These are phyloP conservation scores for Betta splendens DNA, from an alignment of 2,797 vertebrate genomes.

Conservation along the genomic window DNA sequence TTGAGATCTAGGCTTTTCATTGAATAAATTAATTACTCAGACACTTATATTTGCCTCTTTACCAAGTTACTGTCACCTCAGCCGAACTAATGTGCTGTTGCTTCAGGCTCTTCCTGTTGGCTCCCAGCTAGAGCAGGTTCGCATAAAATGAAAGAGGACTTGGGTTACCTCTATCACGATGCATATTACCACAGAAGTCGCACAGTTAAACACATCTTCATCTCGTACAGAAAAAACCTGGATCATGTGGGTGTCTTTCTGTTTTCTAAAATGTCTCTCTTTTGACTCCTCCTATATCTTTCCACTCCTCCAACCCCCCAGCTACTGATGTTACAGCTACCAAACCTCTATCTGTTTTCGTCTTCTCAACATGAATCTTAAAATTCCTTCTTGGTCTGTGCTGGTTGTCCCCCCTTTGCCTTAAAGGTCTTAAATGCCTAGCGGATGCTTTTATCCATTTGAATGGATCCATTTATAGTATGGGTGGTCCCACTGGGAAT, in stretches of 20 bases:
- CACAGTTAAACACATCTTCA: slow-evolving; percentile 29
- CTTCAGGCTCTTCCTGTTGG: slow-evolving; percentile 57
- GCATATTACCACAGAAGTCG: slow-evolving; percentile 58
- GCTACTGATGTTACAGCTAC: neutral
- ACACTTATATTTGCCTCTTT: too few species aligned
- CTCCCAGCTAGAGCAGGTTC: slow-evolving; percentile 47
- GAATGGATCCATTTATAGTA: slow-evolving; percentile 65
- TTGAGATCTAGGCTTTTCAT: too few species aligned
- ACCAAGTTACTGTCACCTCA: slow-evolving; percentile 8
- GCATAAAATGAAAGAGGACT: slow-evolving; percentile 56
- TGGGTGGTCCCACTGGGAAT: slow-evolving; percentile 67
- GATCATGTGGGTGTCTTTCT: slow-evolving; percentile 15
- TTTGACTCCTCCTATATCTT: slow-evolving; percentile 6
- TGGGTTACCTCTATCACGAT: slow-evolving; percentile 65
- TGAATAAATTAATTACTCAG: too few species aligned
- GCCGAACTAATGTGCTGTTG: slow-evolving; percentile 12
- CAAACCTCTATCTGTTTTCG: neutral
- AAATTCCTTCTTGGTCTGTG: slow-evolving; percentile 1
- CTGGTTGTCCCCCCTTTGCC: slow-evolving; percentile 8
- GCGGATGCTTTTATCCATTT: slow-evolving; percentile 43
- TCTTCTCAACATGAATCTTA: neutral
- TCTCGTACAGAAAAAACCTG: slow-evolving; percentile 42
- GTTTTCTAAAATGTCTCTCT: slow-evolving; percentile 11
- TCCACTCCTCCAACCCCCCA: too few species aligned
- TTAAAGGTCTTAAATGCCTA: slow-evolving; percentile 32